Conservation (phyloP, 2,888 invertebrate species). For the Schizaphis graminum region DNA sequence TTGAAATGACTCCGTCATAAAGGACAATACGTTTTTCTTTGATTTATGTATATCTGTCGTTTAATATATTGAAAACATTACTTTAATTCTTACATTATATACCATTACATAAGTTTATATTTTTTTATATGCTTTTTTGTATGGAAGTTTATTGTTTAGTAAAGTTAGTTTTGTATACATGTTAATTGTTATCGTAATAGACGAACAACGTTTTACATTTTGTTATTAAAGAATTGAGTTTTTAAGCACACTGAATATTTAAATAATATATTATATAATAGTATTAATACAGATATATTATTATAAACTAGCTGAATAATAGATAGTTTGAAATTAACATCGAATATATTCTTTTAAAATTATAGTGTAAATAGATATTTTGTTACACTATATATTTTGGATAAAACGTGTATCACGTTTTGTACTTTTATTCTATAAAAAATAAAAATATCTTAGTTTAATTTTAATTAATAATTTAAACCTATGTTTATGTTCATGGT, state of each 20-base stretch:
- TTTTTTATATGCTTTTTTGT: not conserved
- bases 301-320: not conserved
- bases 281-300: not conserved
- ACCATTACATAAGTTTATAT: not conserved
- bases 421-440: not conserved
- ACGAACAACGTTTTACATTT: not conserved
- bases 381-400: not conserved
- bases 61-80: not conserved
- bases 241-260: not conserved
- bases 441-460: not conserved
- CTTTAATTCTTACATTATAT: not conserved
- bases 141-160: not conserved
- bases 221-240: not conserved
- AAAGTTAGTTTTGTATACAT: not conserved
- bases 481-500: not conserved
- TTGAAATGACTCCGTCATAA: not conserved
- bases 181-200: not conserved
- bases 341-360: not conserved
- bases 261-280: not conserved
- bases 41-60: not conserved
- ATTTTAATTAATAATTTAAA: not conserved
- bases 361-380: not conserved
- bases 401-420: not conserved
- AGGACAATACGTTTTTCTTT: not conserved
- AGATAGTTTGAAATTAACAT: not conserved